Evolutionary conservation across 2,888 invertebrate species (phyloP).

Genomic region (Cerastis rubricosa): DNA sequence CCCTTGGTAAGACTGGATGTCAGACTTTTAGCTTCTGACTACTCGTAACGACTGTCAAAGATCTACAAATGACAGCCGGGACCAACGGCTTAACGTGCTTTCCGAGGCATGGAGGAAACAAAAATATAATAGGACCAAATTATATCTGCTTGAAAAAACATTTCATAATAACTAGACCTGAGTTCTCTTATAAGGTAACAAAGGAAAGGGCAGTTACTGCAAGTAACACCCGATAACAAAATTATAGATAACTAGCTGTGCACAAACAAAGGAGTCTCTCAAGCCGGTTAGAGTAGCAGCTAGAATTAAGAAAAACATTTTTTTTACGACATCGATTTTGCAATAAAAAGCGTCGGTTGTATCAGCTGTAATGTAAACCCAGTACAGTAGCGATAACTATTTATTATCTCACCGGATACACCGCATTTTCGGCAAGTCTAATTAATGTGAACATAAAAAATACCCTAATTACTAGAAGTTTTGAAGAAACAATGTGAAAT

Average conservation of each 20-base stretch:
- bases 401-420: conserved; percentile 51
- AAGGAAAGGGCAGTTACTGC: conserved; percentile 21
- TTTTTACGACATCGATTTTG: conserved; percentile 17
- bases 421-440: conserved; percentile 37
- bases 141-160: not conserved
- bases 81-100: too few species aligned
- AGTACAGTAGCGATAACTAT: conserved; percentile 23
- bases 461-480: conserved; percentile 51
- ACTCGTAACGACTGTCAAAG: too few species aligned
- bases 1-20: too few species aligned
- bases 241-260: conserved; percentile 13
- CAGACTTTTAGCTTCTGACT: too few species aligned
- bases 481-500: conserved; percentile 61
- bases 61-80: too few species aligned
- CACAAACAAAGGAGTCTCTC: conserved; percentile 15
- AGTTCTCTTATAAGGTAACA: conserved; percentile 12
- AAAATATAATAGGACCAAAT: not conserved
- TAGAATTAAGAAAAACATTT: not conserved
- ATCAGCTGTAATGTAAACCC: conserved; percentile 9
- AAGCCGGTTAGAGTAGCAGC: too few species aligned
- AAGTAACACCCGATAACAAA: conserved; percentile 2
- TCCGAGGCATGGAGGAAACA: too few species aligned
- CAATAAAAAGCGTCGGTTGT: conserved; percentile 15
- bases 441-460: conserved; percentile 43
- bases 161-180: not conserved